Base-by-base conservation (phyloP, 2,797 vertebrate genomes). In the Acipenser transmontanus region DNA sequence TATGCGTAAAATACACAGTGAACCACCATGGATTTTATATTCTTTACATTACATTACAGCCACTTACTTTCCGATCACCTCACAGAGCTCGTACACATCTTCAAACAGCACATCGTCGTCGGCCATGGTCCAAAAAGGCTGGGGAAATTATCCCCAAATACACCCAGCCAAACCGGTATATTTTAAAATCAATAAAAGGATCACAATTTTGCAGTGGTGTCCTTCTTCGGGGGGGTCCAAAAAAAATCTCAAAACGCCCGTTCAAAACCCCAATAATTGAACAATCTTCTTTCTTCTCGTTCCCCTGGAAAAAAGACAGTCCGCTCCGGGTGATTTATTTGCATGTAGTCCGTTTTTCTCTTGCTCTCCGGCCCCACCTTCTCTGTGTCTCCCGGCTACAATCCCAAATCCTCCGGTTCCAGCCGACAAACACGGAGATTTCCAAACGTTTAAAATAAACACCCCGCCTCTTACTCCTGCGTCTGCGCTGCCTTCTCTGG, bases 61-160 rank as follows among this genome's bases (percentile, higher is more conserved):
- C 81, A 98, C 96, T 98, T 87, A 98, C 96, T 98, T 98, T 77
- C 96, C 96, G 78, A 98, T 98, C 87, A 98, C 95, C 92, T 98
- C 96, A 77, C 96, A 98, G 72, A 98, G 94, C 93, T 98, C 96
- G 84, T 98, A 98, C 74, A 98, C 96, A 88, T 98, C 96, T 88
- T 98, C 96, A 88, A 98, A 98, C 63, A 98, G 91, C 87, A 98
- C 95, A 92, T 98, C 96, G 92, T 98, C 96, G 94, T 98, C 95
- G 88, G 95, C 96, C 95, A 98, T 98, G 88, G 93, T 96, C 91
- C 92, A 82, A 84, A 84, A 77, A 75, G 75, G 76, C 73, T 69
- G 90, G 84, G 84, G 80, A 82, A 73, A 76, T 79, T 50, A 86
- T 72, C 71, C 81, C 76, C 80, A 69, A 73, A 82, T 75, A 80